Base-by-base conservation (phyloP, 2,888 invertebrate species). In the Tromatobia lineatoria region DNA sequence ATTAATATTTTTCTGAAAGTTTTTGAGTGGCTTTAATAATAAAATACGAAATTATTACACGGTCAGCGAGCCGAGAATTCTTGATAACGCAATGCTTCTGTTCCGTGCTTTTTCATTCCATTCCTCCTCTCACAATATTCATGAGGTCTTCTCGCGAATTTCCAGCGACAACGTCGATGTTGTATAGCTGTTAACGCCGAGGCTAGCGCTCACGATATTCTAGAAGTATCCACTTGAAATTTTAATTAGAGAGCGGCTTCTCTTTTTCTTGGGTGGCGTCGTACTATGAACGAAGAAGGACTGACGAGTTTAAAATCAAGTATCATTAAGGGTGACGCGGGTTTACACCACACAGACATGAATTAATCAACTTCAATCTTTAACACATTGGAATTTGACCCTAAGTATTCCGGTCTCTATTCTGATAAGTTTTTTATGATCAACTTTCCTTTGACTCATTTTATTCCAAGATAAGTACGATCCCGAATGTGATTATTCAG, bases 1-100 rank as follows among this genome's bases (percentile, higher is more conserved):
- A 29, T 29, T 20, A 34, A 80, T 47, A 25, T 80, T 67, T 61
- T 74, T 59, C 38, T 80, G 59, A 74, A 82, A 82, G 66, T 82
- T 82, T 76, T 25, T 57, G 69, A 52, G 29, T 18, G 54, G 45
- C 25, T 47, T 77, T 47, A 67, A 76, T 71, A 77, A 71, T 77
- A 57, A 73, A 77, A 54, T 71, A 66, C 71, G 57, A 77, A 57
- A 82, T 61, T 13, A 45, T 45, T 52, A 2, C 18, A 76, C 52
- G 54, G 57, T 45, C 59, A 42, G n/a, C 47, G 54, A 25, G 38
- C 38, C 29, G 73, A 23, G 10, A 52, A 64, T 64, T 61, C 18
- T 20, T 20, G 29, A 34, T 11, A 20, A 76, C 64, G 42, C 52
- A 70, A 71, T 57, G 34, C 45, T 81, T 76, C 64, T 66, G 66